These are phyloP conservation scores for Ennomos quercinarius DNA, from an alignment of 2,888 invertebrate species.

Conservation along the genomic window DNA sequence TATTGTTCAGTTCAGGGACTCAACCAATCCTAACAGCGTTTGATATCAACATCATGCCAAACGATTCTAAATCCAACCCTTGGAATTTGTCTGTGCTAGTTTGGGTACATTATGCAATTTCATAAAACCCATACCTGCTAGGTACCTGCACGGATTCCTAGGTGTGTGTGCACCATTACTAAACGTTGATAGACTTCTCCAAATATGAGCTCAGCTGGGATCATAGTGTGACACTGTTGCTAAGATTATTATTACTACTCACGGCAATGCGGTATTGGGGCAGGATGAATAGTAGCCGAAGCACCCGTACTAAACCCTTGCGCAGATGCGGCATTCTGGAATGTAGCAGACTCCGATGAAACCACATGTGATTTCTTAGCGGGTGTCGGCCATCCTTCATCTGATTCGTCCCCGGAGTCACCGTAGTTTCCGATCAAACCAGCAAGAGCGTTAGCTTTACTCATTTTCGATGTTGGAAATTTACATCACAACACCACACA, in stretches of 20 bases:
- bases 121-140: too few relatives aligned
- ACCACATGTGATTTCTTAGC: constrained; percentile 7
- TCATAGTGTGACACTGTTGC: too few relatives aligned
- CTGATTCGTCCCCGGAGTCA: constrained; percentile 76
- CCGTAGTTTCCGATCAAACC: constrained; percentile 73
- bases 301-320: constrained; percentile 15
- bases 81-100: too few relatives aligned
- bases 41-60: too few relatives aligned
- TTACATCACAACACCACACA: not conserved
- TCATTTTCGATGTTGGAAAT: constrained; percentile 54
- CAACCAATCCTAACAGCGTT: too few relatives aligned
- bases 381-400: constrained; percentile 45
- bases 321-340: constrained; percentile 23
- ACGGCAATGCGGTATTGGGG: constrained; percentile 78
- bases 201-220: too few relatives aligned
- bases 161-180: too few relatives aligned
- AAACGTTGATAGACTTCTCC: too few relatives aligned
- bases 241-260: constrained; percentile 30
- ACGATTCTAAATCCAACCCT: too few relatives aligned
- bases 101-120: too few relatives aligned
- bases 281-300: constrained; percentile 60
- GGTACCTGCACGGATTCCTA: too few relatives aligned
- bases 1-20: too few relatives aligned
- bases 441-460: constrained; percentile 71
- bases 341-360: constrained; percentile 17